These are phyloP conservation scores for Rhizoglyphus robini DNA, from an alignment of 1,140 invertebrate species.

Conservation along the genomic window DNA sequence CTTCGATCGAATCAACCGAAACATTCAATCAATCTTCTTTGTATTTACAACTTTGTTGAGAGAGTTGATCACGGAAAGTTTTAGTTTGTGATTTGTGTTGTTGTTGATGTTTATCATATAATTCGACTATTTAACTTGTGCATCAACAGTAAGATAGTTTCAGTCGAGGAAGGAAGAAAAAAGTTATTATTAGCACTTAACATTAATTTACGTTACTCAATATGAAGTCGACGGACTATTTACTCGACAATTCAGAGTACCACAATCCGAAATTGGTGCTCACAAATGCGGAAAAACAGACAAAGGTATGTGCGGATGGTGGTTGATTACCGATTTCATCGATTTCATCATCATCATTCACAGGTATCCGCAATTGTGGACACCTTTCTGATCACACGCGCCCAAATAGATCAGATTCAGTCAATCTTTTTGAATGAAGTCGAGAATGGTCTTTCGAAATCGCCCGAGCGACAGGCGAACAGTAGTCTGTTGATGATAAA, in stretches of 20 bases:
- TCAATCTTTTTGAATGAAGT: neutral
- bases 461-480: neutral
- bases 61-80: too few relatives aligned
- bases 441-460: neutral
- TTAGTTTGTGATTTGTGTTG: too few relatives aligned
- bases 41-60: too few relatives aligned
- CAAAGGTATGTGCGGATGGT: neutral
- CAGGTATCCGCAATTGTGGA: neutral
- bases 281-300: neutral
- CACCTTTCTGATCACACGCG: neutral
- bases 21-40: too few relatives aligned
- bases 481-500: conserved; percentile 52
- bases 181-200: too few relatives aligned
- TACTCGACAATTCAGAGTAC: neutral
- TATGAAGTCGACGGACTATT: too few relatives aligned
- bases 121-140: too few relatives aligned
- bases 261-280: neutral
- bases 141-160: too few relatives aligned
- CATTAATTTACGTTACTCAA: too few relatives aligned
- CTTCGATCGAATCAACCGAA: too few relatives aligned
- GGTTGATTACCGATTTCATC: neutral
- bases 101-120: too few relatives aligned
- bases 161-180: too few relatives aligned
- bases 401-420: neutral
- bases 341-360: neutral